phyloP scores from a whole-genome alignment of 2,888 invertebrate genomes.

The Halocaridina rubra region DNA sequence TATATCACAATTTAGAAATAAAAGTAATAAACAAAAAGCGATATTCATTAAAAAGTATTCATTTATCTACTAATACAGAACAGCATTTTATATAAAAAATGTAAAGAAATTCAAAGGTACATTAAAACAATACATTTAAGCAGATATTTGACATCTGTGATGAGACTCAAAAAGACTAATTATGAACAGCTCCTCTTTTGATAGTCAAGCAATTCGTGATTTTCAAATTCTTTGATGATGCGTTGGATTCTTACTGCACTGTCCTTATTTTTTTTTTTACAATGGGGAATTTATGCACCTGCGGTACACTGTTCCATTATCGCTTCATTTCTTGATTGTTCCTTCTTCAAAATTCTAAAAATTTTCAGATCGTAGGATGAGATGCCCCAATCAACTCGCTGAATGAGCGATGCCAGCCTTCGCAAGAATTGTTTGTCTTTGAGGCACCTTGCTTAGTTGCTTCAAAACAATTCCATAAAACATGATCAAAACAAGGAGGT shows the following conservation, averaged over 20 bases:
- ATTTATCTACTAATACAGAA: no score
- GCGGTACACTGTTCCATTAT: neutral
- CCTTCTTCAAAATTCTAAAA: neutral
- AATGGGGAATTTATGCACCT: neutral
- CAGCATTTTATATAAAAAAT: no score
- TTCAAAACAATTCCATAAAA: neutral
- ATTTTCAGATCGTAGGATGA: neutral
- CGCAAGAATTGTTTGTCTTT: neutral
- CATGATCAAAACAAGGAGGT: neutral
- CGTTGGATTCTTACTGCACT: neutral
- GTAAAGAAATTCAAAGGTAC: no score
- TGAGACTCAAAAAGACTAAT: no score
- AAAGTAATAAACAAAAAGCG: no score
- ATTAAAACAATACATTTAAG: no score
- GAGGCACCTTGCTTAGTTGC: neutral
- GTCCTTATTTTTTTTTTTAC: neutral
- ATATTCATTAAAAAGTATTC: no score
- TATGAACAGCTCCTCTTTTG: no score
- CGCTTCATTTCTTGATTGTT: neutral
- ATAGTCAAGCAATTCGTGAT: no score
- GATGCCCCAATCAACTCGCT: neutral
- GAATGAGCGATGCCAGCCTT: neutral
- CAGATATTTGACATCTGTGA: no score
- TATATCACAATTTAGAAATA: no score
- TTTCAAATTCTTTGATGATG: neutral